These are phyloP conservation scores for Lottia scabra DNA, from an alignment of 2,888 invertebrate species.

Conservation along the genomic window DNA sequence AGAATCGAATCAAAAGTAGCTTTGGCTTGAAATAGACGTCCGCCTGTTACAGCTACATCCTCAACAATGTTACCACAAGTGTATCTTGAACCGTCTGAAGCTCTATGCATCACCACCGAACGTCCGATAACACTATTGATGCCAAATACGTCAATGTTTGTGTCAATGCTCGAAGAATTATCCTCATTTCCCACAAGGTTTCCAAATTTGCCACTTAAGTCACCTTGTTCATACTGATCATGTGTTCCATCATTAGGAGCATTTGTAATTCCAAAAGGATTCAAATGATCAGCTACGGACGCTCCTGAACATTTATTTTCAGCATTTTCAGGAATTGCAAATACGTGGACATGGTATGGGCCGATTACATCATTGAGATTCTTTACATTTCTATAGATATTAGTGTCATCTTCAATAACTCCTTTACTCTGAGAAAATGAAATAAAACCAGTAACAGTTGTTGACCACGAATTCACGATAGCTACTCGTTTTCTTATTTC, in stretches of 20 bases:
- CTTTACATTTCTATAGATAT: slow-evolving; percentile 72
- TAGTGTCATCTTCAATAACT: slow-evolving; percentile 28
- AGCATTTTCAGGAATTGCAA: slow-evolving; percentile 61
- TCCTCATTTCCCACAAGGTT: slow-evolving; percentile 77
- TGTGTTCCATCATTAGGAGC: slow-evolving; percentile 74
- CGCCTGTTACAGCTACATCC: slow-evolving; percentile 20
- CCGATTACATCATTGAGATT: slow-evolving; percentile 64
- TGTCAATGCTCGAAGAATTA: not conserved
- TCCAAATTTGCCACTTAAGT: slow-evolving; percentile 90
- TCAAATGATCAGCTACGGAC: slow-evolving; percentile 77
- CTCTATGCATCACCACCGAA: slow-evolving; percentile 80
- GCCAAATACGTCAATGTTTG: slow-evolving; percentile 85
- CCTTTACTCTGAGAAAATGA: slow-evolving; percentile 34
- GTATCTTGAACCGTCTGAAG: slow-evolving; percentile 53
- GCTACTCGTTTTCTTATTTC: slow-evolving; percentile 32
- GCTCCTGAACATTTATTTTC: slow-evolving; percentile 73
- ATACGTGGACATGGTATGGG: slow-evolving; percentile 69
- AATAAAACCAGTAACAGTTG: slow-evolving; percentile 29
- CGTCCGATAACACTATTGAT: slow-evolving; percentile 83
- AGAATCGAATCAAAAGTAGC: slow-evolving; percentile 85
- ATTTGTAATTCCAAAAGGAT: slow-evolving; percentile 74
- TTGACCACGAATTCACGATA: slow-evolving; percentile 24
- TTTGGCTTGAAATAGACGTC: slow-evolving; percentile 77
- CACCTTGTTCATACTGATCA: slow-evolving; percentile 90
- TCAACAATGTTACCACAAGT: slow-evolving; percentile 63